Evolutionary conservation across 2,888 invertebrate genomes (phyloP).

Genomic region (Chirona hameri): DNA sequence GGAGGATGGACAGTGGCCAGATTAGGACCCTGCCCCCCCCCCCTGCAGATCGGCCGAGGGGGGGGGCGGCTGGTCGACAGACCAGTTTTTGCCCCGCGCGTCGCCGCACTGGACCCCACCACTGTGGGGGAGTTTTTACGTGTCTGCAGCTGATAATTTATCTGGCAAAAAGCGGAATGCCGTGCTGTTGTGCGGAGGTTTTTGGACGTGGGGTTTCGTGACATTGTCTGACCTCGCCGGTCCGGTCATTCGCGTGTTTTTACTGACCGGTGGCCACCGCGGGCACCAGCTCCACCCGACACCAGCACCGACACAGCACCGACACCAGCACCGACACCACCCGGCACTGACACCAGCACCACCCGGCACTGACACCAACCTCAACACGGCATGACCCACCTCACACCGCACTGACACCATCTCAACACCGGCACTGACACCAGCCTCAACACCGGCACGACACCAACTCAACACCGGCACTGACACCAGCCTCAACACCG

Average conservation of each 20-base stretch:
- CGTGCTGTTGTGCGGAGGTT: neutral
- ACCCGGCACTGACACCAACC: neutral
- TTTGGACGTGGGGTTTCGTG: neutral
- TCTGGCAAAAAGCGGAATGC: neutral
- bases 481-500: too few species aligned
- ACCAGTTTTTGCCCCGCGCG: neutral
- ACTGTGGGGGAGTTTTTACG: neutral
- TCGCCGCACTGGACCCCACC: neutral
- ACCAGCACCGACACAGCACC: neutral
- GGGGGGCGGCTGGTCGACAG: neutral
- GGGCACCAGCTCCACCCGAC: too few species aligned
- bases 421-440: too few species aligned
- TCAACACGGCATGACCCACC: too few species aligned
- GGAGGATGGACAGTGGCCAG: too few species aligned
- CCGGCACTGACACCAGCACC: neutral
- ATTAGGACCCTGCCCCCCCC: too few species aligned
- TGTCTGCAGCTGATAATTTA: neutral
- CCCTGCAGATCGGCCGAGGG: too few species aligned
- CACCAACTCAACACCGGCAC: too few species aligned
- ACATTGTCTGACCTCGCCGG: neutral
- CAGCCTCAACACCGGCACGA: too few species aligned
- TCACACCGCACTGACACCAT: too few species aligned
- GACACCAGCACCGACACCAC: neutral
- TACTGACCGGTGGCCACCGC: neutral
- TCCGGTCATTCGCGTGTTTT: neutral